Evolutionary conservation across 2,888 invertebrate species (phyloP), one percentile per base, ranked within the genome.

Genomic region (Barypeithes pellucidus): DNA sequence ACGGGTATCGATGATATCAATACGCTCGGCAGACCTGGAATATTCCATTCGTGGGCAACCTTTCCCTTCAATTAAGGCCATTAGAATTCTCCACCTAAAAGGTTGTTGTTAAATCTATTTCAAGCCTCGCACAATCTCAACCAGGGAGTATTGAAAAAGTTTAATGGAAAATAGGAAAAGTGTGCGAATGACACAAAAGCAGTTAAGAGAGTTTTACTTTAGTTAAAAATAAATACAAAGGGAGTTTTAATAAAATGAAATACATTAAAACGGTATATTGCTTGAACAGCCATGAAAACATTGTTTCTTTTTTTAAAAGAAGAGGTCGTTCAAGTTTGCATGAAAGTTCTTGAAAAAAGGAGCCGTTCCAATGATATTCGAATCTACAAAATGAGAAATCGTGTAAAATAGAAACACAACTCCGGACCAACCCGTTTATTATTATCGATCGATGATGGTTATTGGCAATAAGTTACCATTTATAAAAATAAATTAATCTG

Each of bases 1-100:
- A 5, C 7, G 8, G 3, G 4, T 5, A 5, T 9, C 7, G 29
- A 9, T 29, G 29, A 72, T 67, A 75, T 72, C 75, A 75, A 75
- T 75, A 75, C 75, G 75, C 77, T 76, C 65, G 77, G 76, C 72
- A 77, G 33, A 33, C 29, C 73, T 81, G 81, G 81, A 80, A 75
- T 73, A 18, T 57, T 77, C 59, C 18, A 52, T 36, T 76, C 68
- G 29, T 66, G 79, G 72, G 52, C 70, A 75, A 69, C 65, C 74
- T 78, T 76, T 73, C 18, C 43, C 59, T 68, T 73, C 67, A 65
- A 73, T 68, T 65, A 63, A 41, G 76, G 75, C 76, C 77, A 77
- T 75, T 60, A 66, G 57, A 62, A 66, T 62, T 72, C 72, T 68
- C 72, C 65, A 63, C 60, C 69, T 72, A 72, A 75, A 72, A 60